Evolutionary conservation across 2,888 invertebrate species (phyloP), one percentile per base, ranked within the genome.

Genomic region (Lumbricus terrestris): DNA sequence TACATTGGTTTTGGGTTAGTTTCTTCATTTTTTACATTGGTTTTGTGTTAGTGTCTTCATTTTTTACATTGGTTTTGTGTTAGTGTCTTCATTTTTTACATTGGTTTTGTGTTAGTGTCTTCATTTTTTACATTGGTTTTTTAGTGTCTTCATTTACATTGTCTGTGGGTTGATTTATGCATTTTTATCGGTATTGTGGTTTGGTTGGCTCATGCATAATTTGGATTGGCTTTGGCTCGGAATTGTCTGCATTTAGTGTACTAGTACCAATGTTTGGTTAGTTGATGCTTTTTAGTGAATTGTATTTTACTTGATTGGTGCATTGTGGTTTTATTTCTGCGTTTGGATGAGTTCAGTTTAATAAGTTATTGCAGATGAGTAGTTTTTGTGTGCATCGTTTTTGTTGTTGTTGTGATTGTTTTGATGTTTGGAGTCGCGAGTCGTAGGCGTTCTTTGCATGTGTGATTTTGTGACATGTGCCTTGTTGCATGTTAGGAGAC

Each of bases 401-500:
- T 34, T 85, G n/a, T n/a, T n/a, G n/a, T 34, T 35, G 13, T 85
- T 85, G 34, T 85, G 85, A 34, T 85, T 85, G 85, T 23, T 85
- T 34, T 85, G 69, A 69, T 69, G 69, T 69, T n/a, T n/a, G 69
- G n/a, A 69, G 47, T 69, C 29, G 69, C 29, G n/a, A 47, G 69
- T 29, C n/a, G 13, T n/a, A 29, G n/a, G n/a, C 6, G n/a, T 69
- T 69, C 69, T 0, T 69, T 69, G 69, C 69, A 69, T 69, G 69
- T 69, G 69, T 69, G 69, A 69, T 8, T 69, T 8, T n/a, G 69
- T 69, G 69, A 29, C 69, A n/a, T 69, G 69, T 85, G 85, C 37
- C 85, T 35, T 34, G 33, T 85, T 85, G 85, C 85, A 85, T 85
- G 85, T 85, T 85, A 85, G 85, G 85, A 33, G 35, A 16, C 34